Percentiles rank a stretch among this genome's conserved stretches.
phyloP scores from a whole-genome alignment of 1,140 invertebrate species.

The Tyrophagus putrescentiae region DNA sequence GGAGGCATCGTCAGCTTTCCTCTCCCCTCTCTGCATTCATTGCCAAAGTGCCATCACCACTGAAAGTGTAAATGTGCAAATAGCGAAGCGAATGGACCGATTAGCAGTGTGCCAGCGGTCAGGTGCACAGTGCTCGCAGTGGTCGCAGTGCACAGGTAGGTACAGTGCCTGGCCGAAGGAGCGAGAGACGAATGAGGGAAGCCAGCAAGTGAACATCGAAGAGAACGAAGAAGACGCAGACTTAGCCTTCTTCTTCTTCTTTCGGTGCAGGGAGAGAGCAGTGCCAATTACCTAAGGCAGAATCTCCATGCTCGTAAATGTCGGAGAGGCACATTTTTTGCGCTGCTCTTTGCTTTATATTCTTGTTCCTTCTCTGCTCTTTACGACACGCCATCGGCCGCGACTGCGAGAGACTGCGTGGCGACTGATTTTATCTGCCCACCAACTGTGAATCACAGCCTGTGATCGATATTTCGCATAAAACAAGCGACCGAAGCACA shows the following conservation, averaged over 20 bases:
- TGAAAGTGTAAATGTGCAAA: neutral
- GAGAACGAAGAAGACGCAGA: no score
- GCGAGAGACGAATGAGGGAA: neutral
- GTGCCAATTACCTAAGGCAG: constrained; percentile 1
- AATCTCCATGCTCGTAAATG: constrained; percentile 9
- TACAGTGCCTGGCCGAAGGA: neutral
- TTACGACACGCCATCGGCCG: neutral
- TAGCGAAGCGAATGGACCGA: neutral
- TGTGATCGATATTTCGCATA: constrained; percentile 18
- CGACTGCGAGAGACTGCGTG: constrained; percentile 13
- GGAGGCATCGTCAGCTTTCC: no score
- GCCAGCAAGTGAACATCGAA: neutral
- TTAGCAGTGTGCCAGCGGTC: neutral
- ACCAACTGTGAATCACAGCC: no score
- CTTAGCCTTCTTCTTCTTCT: neutral
- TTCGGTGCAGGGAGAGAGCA: neutral
- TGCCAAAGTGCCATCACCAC: neutral
- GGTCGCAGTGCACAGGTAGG: neutral
- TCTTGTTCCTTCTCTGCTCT: neutral
- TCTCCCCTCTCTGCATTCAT: neutral
- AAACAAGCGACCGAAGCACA: neutral
- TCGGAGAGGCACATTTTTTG: constrained; percentile 7
- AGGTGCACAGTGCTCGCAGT: neutral
- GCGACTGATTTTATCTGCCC: constrained; percentile 16
- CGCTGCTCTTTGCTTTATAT: no score